Conservation (phyloP, 2,888 invertebrate species). For the Dioctria rufipes region DNA sequence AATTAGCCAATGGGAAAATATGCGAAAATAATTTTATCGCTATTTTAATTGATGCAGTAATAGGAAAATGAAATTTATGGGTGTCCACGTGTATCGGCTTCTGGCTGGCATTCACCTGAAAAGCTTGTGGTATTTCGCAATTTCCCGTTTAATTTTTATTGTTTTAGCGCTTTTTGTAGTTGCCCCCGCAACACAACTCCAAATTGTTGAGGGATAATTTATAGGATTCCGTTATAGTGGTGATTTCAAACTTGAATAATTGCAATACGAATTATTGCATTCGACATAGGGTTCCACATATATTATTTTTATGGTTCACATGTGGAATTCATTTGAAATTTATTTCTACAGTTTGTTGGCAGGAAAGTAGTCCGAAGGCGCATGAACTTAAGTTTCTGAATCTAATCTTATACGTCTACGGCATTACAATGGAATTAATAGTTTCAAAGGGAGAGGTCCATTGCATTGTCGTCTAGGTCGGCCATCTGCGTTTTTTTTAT, state of each 20-base stretch:
- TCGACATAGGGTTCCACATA: background rate
- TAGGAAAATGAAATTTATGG: slow-evolving; percentile 42
- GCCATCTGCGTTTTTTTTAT: background rate
- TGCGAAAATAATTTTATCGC: slow-evolving; percentile 52
- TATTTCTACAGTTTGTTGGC: background rate
- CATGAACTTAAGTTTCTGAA: no score
- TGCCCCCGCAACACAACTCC: background rate
- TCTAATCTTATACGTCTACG: no score
- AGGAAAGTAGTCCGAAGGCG: no score
- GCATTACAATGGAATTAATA: background rate
- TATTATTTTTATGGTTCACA: background rate
- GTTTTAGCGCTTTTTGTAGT: slow-evolving; percentile 15
- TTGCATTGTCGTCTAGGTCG: no score
- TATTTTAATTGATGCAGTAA: slow-evolving; percentile 51
- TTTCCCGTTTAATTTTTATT: slow-evolving; percentile 33
- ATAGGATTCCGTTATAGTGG: background rate
- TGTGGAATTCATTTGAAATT: background rate
- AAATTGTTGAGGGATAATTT: slow-evolving; percentile 2
- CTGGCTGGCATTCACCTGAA: slow-evolving; percentile 4
- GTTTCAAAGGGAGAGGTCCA: background rate
- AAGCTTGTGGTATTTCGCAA: slow-evolving; percentile 13
- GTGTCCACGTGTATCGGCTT: background rate
- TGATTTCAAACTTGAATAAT: background rate
- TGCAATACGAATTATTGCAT: background rate
- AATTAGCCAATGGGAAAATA: slow-evolving; percentile 52